Evolutionary conservation across 2,113 vertebrate species (phyloP), one percentile per base, ranked within the genome.

Genomic region (Megaleporinus macrocephalus): DNA sequence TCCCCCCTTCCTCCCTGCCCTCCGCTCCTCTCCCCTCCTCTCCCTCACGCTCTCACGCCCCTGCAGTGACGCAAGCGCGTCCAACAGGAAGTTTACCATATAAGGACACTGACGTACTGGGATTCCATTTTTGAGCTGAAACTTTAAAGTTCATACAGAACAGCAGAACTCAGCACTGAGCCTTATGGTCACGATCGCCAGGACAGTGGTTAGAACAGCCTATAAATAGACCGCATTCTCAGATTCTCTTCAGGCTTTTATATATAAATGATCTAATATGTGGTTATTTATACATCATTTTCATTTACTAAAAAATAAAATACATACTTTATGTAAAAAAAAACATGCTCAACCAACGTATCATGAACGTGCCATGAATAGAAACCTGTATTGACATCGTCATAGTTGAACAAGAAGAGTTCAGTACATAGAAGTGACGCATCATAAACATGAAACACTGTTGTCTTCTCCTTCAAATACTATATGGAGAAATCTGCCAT

Each of bases 101-200:
- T 85, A 88, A 82, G 87, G 87, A 84, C 75, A 85, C 41, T 80
- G 84, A 90, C 87, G 89, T 88, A 79, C 71, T 68, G 85, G 83
- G 83, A 88, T 86, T 84, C 86, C 78, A 84, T 77, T 76, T 82
- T 69, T 69, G 33, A 70, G 30, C 70, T 61, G n/a, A 61, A 61
- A 61, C 57, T 61, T 59, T 1, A 26, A 61, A 26, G 57, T 61
- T 61, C 57, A 61, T 61, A 41, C 24, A 33, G 30, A 36, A 20
- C n/a, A 61, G 57, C 18, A 22, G 53, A 57, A n/a, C 53, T 57
- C 53, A 57, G 53, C n/a, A 12, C n/a, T 61, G 57, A 61, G 57
- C 57, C 24, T 26, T 26, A 11, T 61, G 26, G 57, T 61, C 24
- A 61, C 24, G 57, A 24, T 61, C 1, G 26, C 12, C 11, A 26